Conservation (phyloP, 2,113 vertebrate species). For the Brachionichthys hirsutus region DNA sequence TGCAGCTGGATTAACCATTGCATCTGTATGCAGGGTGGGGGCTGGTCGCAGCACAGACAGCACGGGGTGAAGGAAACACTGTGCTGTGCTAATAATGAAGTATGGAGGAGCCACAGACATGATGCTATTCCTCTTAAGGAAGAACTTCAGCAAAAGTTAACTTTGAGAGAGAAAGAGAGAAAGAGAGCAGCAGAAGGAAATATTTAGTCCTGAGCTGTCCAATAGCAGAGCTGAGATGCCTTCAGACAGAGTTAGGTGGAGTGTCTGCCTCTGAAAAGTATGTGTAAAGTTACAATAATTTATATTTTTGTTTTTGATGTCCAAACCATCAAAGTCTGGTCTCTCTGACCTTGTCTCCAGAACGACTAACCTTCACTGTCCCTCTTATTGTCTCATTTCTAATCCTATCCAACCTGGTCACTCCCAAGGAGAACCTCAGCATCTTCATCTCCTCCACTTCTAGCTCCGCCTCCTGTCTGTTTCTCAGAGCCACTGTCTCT, state of each 20-base stretch:
- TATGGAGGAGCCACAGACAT: constrained; percentile 7
- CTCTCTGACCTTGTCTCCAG: too few relatives aligned
- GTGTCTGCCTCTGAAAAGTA: too few relatives aligned
- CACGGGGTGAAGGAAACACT: constrained; percentile 18
- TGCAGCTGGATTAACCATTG: constrained; percentile 55
- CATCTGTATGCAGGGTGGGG: constrained; percentile 28
- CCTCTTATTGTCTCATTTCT: too few relatives aligned
- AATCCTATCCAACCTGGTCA: too few relatives aligned
- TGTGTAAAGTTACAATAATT: too few relatives aligned
- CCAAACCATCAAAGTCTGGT: too few relatives aligned
- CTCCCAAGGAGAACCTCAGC: too few relatives aligned
- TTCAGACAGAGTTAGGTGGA: constrained; percentile 31
- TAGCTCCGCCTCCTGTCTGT: too few relatives aligned
- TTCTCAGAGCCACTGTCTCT: too few relatives aligned
- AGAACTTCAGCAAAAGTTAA: constrained; percentile 36
- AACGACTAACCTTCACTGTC: too few relatives aligned
- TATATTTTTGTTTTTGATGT: too few relatives aligned
- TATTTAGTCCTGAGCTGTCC: constrained; percentile 27
- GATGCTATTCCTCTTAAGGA: constrained; percentile 25
- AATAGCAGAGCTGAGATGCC: constrained; percentile 3
- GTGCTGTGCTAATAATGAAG: constrained; percentile 24
- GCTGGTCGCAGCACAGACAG: constrained; percentile 10
- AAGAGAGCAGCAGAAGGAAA: constrained; percentile 22
- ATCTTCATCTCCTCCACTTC: too few relatives aligned
- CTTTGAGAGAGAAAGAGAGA: constrained; percentile 18